These are phyloP conservation scores for Pipistrellus pipistrellus DNA, from an alignment of 2,797 vertebrate genomes.

Conservation along the genomic window DNA sequence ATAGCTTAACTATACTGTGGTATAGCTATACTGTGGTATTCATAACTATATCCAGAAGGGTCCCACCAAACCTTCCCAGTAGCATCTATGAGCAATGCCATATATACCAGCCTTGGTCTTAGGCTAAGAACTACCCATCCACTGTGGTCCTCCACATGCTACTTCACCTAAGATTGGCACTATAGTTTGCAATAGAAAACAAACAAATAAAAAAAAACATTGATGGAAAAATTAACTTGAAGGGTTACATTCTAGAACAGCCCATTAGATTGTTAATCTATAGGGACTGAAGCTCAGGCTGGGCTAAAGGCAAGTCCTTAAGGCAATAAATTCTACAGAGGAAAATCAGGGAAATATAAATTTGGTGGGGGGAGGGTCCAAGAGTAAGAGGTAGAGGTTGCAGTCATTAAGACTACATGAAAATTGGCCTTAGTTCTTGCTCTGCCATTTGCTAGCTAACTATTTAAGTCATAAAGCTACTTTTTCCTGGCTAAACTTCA, in stretches of 20 bases:
- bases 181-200: background rate
- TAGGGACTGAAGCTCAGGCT: background rate
- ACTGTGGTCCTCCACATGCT: background rate
- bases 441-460: background rate
- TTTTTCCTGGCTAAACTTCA: background rate
- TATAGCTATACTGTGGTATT: background rate
- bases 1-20: background rate
- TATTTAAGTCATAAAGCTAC: background rate
- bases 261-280: background rate
- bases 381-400: background rate
- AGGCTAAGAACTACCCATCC: background rate
- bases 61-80: background rate
- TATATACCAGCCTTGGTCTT: background rate
- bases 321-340: background rate
- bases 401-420: background rate
- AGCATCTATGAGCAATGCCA: background rate
- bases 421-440: background rate
- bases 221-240: background rate
- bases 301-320: background rate
- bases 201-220: background rate
- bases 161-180: background rate
- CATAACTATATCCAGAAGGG: background rate
- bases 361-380: background rate
- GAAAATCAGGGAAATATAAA: background rate
- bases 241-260: background rate